phyloP scores from a whole-genome alignment of 2,888 invertebrate genomes.

The Lepeophtheirus nordmannii region DNA sequence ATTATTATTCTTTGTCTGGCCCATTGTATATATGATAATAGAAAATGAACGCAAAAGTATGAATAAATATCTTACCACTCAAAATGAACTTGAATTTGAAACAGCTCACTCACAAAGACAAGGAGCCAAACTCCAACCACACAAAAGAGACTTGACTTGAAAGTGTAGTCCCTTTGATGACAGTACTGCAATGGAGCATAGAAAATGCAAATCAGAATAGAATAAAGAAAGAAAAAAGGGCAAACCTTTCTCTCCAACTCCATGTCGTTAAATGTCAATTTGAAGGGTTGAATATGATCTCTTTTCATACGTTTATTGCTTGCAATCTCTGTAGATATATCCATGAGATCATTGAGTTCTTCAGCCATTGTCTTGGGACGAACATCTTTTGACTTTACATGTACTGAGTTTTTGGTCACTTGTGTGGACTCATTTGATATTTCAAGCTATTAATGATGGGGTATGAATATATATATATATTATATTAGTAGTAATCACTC shows the following conservation, averaged over 20 bases:
- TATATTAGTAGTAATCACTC: too few species aligned
- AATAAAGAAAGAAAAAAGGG: background rate
- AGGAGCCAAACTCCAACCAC: constrained; percentile 79
- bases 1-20: too few species aligned
- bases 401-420: too few species aligned
- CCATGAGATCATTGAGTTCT: constrained; percentile 62
- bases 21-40: too few species aligned
- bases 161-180: constrained; percentile 72
- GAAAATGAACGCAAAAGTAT: background rate
- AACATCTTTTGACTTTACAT: background rate
- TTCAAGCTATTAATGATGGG: too few species aligned
- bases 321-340: constrained; percentile 70
- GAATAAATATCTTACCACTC: constrained; percentile 8
- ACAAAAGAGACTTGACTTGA: constrained; percentile 87
- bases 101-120: constrained; percentile 37
- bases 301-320: constrained; percentile 72
- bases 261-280: constrained; percentile 65
- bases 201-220: constrained; percentile 21
- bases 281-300: constrained; percentile 71
- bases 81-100: constrained; percentile 13
- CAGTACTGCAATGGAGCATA: constrained; percentile 46
- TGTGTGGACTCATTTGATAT: too few species aligned
- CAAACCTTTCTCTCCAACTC: constrained; percentile 60
- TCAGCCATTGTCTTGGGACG: constrained; percentile 32
- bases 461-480: too few species aligned